Conservation (phyloP, 1,140 invertebrate genomes). For the Papilio glaucus region DNA sequence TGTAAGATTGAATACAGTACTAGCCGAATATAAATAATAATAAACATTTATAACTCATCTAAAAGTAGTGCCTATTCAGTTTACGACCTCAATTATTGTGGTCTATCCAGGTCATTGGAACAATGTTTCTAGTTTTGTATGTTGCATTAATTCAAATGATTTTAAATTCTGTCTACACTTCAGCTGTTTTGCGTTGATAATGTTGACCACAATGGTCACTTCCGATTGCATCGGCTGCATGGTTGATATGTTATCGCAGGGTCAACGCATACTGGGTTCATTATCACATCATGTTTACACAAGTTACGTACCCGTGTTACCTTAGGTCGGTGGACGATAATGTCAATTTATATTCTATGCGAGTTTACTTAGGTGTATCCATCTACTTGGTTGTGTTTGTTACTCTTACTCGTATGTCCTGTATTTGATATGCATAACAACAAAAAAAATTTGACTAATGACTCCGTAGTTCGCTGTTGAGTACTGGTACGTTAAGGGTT, state of each 20-base stretch:
- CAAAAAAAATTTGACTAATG: too few species aligned
- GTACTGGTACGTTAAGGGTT: too few species aligned
- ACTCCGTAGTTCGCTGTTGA: too few species aligned
- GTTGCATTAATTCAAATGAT: background rate
- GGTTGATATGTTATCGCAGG: conserved; percentile 53
- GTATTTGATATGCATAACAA: background rate
- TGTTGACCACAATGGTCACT: conserved; percentile 35
- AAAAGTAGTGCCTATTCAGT: background rate
- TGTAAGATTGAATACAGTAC: too few species aligned
- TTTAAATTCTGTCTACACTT: conserved; percentile 1
- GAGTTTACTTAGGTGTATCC: conserved; percentile 42
- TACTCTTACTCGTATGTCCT: background rate
- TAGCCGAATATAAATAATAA: too few species aligned
- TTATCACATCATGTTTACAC: conserved; percentile 54
- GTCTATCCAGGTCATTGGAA: background rate
- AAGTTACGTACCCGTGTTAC: conserved; percentile 41
- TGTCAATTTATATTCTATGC: conserved; percentile 38
- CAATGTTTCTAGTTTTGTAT: background rate
- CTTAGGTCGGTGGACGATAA: conserved; percentile 48
- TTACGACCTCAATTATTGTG: background rate
- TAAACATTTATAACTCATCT: background rate
- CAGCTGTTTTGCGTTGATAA: conserved; percentile 35
- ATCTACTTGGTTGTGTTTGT: conserved; percentile 7
- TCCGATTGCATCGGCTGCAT: conserved; percentile 47
- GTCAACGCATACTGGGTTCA: conserved; percentile 52